Conservation (phyloP, 2,797 vertebrate species). For the Sylvia borin region DNA sequence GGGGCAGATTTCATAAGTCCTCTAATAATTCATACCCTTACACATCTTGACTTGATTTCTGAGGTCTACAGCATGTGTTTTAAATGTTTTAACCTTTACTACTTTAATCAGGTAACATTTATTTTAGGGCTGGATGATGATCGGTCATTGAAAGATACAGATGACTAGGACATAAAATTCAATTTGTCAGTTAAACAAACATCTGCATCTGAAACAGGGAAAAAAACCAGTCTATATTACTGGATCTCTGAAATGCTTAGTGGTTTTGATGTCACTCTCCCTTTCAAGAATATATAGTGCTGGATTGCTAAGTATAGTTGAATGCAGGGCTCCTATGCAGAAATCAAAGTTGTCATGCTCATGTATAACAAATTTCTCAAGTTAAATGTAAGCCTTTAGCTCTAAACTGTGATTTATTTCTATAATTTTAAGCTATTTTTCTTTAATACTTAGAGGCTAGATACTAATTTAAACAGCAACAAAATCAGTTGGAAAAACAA, state of each 20-base stretch:
- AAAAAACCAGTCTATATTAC: conserved; percentile 49
- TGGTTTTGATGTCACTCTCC: conserved; percentile 28
- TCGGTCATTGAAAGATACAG: conserved; percentile 73
- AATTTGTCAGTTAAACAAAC: conserved; percentile 73
- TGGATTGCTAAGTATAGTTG: conserved; percentile 4
- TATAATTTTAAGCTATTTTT: conserved; percentile 17
- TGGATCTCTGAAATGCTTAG: conserved; percentile 30
- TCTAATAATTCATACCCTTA: conserved; percentile 80
- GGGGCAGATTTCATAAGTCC: conserved; percentile 77
- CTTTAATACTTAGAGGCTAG: not conserved
- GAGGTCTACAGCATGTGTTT: conserved; percentile 78
- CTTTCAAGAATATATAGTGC: not conserved
- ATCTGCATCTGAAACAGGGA: conserved; percentile 42
- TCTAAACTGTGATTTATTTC: conserved; percentile 18
- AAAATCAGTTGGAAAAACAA: not conserved
- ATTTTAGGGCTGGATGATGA: conserved; percentile 75
- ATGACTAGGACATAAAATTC: conserved; percentile 69
- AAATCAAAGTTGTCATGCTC: not conserved
- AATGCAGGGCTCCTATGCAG: not conserved
- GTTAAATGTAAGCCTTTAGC: not conserved
- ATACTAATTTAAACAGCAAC: not conserved
- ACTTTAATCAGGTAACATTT: conserved; percentile 81
- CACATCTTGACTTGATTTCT: conserved; percentile 82
- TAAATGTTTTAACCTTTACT: conserved; percentile 80
- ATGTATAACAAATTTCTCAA: not conserved